These are phyloP conservation scores for Melolontha melolontha DNA, from an alignment of 2,888 invertebrate genomes.

Conservation along the genomic window DNA sequence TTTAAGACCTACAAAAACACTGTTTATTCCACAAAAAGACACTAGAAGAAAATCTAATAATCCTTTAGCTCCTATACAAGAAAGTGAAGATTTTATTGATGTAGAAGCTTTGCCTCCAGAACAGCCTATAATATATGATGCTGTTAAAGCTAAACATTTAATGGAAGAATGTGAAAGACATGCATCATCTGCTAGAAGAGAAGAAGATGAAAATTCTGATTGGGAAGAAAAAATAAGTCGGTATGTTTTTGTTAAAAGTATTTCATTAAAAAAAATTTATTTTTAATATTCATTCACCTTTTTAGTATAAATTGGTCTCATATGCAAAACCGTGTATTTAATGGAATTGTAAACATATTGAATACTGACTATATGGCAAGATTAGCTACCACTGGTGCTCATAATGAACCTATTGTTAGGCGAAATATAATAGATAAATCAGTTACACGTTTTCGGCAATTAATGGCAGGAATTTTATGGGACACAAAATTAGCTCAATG, in stretches of 20 bases:
- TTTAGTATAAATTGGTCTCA: constrained; percentile 73
- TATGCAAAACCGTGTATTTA: constrained; percentile 75
- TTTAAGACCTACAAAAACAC: constrained; percentile 70
- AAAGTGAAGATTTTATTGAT: constrained; percentile 64
- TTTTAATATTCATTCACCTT: constrained; percentile 41
- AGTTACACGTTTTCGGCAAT: constrained; percentile 73
- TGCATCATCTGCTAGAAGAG: constrained; percentile 71
- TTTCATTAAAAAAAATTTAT: constrained; percentile 9
- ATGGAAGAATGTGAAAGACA: constrained; percentile 81
- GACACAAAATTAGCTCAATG: constrained; percentile 80
- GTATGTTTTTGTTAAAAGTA: constrained; percentile 61
- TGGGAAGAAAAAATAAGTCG: constrained; percentile 79
- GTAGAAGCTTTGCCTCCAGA: constrained; percentile 64
- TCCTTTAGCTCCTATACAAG: constrained; percentile 52
- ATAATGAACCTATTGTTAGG: constrained; percentile 77
- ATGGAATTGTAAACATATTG: constrained; percentile 74
- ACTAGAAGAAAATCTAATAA: constrained; percentile 53
- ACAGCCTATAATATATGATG: constrained; percentile 70
- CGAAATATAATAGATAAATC: constrained; percentile 79
- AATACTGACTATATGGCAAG: constrained; percentile 76
- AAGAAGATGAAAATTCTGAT: constrained; percentile 72
- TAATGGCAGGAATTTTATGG: constrained; percentile 80
- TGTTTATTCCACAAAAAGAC: constrained; percentile 64
- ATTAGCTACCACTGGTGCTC: constrained; percentile 70
- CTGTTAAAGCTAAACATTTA: constrained; percentile 69